Percentiles rank a stretch among this genome's conserved stretches.
phyloP scores from a whole-genome alignment of 2,113 vertebrate species.

The Zonotrichia leucophrys region DNA sequence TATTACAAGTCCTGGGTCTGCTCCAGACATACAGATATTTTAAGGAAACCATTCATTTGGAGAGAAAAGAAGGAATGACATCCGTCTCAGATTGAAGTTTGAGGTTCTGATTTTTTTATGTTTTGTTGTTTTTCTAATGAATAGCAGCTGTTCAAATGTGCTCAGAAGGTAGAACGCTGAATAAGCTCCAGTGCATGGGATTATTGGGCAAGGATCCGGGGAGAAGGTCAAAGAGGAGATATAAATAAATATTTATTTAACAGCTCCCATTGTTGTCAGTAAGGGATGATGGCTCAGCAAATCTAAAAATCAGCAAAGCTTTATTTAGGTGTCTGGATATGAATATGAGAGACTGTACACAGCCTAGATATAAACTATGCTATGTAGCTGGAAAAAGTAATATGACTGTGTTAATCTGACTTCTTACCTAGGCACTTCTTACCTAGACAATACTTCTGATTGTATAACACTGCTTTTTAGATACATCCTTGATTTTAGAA shows the following conservation, averaged over 20 bases:
- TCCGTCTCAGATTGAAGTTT: not conserved
- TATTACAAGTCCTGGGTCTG: slow-evolving; percentile 9
- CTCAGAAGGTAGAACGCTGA: not conserved
- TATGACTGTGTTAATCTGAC: not conserved
- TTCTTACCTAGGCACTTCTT: not conserved
- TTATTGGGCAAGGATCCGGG: not conserved
- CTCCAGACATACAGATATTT: slow-evolving; percentile 34
- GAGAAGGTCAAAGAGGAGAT: slow-evolving; percentile 4
- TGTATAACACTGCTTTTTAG: not conserved
- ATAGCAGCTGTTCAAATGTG: slow-evolving; percentile 47
- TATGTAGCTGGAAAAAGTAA: not conserved
- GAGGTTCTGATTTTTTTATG: not conserved
- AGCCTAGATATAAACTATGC: not conserved
- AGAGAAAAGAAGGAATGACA: slow-evolving; percentile 51
- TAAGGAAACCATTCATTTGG: slow-evolving; percentile 66
- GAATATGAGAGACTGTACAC: not conserved
- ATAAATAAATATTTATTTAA: slow-evolving; percentile 45
- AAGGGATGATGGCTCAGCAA: not conserved
- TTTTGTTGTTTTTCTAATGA: slow-evolving; percentile 37
- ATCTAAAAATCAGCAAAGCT: slow-evolving; percentile 19
- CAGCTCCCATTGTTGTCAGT: not conserved
- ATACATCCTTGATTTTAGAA: not conserved
- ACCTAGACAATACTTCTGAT: not conserved
- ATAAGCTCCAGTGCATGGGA: slow-evolving; percentile 10
- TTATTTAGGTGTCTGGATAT: not conserved